Base-by-base conservation (phyloP, 2,797 vertebrate genomes). In the Cynopterus sphinx region DNA sequence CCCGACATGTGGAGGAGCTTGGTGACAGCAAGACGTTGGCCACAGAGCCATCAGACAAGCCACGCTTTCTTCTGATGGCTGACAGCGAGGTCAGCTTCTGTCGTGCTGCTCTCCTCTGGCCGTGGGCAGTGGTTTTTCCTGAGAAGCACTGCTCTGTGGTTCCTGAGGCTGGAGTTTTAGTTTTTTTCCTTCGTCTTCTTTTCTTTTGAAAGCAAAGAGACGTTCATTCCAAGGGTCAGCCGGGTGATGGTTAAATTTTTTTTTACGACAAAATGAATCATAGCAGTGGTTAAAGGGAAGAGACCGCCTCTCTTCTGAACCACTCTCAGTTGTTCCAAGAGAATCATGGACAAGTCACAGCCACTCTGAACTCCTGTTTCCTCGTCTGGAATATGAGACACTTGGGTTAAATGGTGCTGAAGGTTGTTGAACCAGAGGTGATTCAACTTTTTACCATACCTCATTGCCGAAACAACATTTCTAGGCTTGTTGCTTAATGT, bases 1-100 rank as follows among this genome's bases (percentile, higher is more conserved):
- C 95, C 90, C 88, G 9, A 96, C 6, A 87, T 93, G 55, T 97
- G 65, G 96, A 97, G 97, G 94, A 97, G 96, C 97, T 95, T 97
- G 61, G 73, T 97, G 97, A 93, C 97, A 96, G 98, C 95, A 90
- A 98, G 96, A 95, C 95, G 1, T 28, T 92, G 61, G 33, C 96
- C 53, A 36, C 93, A 0, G 84, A 90, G 81, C 81, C 91, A 15
- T 0, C 43, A 31, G 95, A 94, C 67, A 17, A 39, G 9, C 83
- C 87, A 0, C 43, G 0, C 49, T 49, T 49, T 26, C 15, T 53
- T 33, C 88, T 9, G 81, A 82, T 55, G 94, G 87, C 39, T 2
- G 51, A 41, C 71, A 61, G 43, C 0, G 22, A 57, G 31, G 33
- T 39, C 9, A 0, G 21, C n/a, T 65, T 95, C 91, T 65, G n/a